A percentile compares a stretch with the other conserved stretches of the same genome.
phyloP scores from a whole-genome alignment of 2,888 invertebrate genomes.

The Eremobia ochroleuca region DNA sequence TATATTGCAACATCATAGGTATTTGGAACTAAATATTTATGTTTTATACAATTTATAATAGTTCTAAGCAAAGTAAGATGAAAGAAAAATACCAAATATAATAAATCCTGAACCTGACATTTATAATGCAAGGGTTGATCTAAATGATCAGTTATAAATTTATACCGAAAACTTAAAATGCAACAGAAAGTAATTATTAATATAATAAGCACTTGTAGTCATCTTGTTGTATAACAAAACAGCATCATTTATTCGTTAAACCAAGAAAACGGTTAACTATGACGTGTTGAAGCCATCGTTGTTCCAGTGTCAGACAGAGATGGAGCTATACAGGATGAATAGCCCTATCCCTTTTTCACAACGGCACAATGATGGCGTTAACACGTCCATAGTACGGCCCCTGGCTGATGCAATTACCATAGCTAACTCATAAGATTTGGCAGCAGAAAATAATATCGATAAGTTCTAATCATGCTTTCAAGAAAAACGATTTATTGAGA shows the following conservation, averaged over 20 bases:
- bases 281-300: no score
- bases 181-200: conserved; percentile 48
- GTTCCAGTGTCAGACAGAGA: no score
- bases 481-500: background rate
- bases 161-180: conserved; percentile 46
- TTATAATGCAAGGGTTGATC: conserved; percentile 26
- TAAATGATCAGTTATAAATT: conserved; percentile 14
- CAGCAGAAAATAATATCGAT: background rate
- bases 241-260: conserved; percentile 49
- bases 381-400: background rate
- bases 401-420: background rate
- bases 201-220: conserved; percentile 25
- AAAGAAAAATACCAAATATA: conserved; percentile 37
- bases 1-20: conserved; percentile 13
- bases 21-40: conserved; percentile 20
- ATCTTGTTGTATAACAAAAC: conserved; percentile 24
- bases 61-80: conserved; percentile 28
- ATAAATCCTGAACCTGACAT: conserved; percentile 42
- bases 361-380: no score
- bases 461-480: conserved; percentile 6
- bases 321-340: no score
- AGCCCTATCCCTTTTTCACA: no score
- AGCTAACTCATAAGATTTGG: background rate
- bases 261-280: background rate
- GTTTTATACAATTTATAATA: conserved; percentile 16